A percentile compares a stretch with the other conserved stretches of the same genome.
Evolutionary conservation across 2,797 vertebrate species (phyloP).

Genomic region (Lepus townsendii): DNA sequence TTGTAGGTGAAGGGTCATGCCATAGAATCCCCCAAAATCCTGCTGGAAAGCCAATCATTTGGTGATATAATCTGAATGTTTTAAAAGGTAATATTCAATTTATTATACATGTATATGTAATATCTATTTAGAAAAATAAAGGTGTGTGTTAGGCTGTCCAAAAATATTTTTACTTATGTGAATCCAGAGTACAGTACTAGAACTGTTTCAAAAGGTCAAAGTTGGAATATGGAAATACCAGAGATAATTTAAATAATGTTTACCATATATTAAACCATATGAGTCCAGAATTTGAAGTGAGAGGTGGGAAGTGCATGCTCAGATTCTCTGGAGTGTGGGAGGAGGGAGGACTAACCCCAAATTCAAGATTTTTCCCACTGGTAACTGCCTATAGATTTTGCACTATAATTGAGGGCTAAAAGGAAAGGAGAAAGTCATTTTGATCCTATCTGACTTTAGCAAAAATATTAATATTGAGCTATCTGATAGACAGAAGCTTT

Average conservation of each 20-base stretch:
- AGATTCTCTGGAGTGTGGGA: not conserved
- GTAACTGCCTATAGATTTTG: not conserved
- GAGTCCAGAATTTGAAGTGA: not conserved
- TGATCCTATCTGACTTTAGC: not conserved
- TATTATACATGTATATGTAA: not conserved
- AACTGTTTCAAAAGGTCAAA: constrained; percentile 5
- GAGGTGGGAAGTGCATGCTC: not conserved
- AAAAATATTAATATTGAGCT: not conserved
- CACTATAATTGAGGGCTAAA: constrained; percentile 6
- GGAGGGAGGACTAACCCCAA: not conserved
- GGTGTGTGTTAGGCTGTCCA: not conserved
- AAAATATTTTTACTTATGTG: not conserved
- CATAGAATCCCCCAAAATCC: not conserved
- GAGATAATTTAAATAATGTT: not conserved
- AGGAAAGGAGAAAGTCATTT: not conserved
- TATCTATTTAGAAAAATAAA: constrained; percentile 47
- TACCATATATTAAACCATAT: not conserved
- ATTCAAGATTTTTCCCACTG: not conserved
- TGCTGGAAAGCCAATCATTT: not conserved
- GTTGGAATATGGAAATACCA: not conserved
- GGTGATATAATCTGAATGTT: not conserved
- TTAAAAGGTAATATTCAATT: constrained; percentile 9
- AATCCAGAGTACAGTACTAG: not conserved
- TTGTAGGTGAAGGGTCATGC: not conserved
- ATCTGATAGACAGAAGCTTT: not conserved